Conservation (phyloP, 2,113 vertebrate species). For the Brevimyrus niger region DNA sequence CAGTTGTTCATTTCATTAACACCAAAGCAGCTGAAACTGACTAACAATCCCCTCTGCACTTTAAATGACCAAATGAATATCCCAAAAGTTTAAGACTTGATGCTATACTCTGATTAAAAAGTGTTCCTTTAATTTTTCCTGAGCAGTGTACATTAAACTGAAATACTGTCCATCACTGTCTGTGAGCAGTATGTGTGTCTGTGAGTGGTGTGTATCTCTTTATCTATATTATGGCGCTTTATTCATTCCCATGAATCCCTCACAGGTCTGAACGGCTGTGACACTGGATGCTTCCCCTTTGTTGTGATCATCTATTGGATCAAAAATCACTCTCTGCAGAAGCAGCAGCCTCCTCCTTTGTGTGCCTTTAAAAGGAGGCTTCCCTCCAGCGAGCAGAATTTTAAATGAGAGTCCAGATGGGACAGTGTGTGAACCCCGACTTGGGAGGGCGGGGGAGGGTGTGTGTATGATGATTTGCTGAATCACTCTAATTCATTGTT, state of each 20-base stretch:
- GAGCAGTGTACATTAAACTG: background rate
- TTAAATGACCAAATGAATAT: too few relatives aligned
- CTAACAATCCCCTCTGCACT: too few relatives aligned
- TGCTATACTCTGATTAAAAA: too few relatives aligned
- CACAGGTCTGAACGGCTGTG: background rate
- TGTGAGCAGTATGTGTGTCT: background rate
- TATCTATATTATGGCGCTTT: background rate
- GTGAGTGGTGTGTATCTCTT: background rate
- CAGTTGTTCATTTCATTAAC: too few relatives aligned
- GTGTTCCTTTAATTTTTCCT: background rate
- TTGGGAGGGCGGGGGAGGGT: background rate
- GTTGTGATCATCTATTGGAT: background rate
- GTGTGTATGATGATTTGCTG: background rate
- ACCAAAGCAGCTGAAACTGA: too few relatives aligned
- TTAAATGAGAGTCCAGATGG: constrained; percentile 13
- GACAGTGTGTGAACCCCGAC: background rate
- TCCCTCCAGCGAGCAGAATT: constrained; percentile 3
- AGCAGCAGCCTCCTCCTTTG: background rate
- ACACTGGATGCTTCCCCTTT: background rate
- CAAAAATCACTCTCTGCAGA: background rate
- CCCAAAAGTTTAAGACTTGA: too few relatives aligned
- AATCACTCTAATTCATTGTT: background rate
- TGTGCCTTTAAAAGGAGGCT: background rate
- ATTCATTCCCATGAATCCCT: background rate
- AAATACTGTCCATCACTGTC: background rate